Percentiles rank a stretch among this genome's conserved stretches.
Conservation (phyloP, 2,797 vertebrate species). For the Paramormyrops hopkinsi region DNA sequence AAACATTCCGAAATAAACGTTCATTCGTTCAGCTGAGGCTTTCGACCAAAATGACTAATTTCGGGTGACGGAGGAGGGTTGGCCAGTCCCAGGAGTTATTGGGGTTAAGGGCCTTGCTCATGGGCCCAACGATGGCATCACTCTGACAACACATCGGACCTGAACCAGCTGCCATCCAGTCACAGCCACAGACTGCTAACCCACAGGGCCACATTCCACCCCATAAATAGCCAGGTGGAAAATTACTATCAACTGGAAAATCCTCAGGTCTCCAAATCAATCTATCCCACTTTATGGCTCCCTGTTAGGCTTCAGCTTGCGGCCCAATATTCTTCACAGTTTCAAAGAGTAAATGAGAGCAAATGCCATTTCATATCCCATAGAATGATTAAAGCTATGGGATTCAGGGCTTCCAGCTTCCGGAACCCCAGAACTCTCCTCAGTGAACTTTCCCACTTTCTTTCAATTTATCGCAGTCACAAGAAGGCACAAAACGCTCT, state of each 20-base stretch:
- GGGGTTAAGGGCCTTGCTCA: background rate
- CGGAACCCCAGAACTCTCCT: background rate
- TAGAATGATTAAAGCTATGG: background rate
- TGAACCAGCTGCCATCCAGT: background rate
- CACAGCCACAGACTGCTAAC: background rate
- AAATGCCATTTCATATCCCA: background rate
- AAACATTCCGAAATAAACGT: background rate
- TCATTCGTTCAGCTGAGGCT: background rate
- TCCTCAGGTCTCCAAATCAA: background rate
- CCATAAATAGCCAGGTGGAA: background rate
- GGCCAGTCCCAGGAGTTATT: background rate
- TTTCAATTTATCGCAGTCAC: background rate
- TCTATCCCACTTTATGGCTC: background rate
- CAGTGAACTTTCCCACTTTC: background rate
- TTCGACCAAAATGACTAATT: background rate
- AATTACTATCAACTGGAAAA: background rate
- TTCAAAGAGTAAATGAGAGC: background rate
- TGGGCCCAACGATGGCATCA: background rate
- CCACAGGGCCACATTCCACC: background rate
- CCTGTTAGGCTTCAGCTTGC: background rate
- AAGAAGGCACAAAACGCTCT: background rate
- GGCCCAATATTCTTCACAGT: background rate
- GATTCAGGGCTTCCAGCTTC: background rate
- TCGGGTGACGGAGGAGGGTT: background rate
- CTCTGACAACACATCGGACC: background rate